Evolutionary conservation across 2,797 vertebrate species (phyloP).

Genomic region (Paguma larvata): DNA sequence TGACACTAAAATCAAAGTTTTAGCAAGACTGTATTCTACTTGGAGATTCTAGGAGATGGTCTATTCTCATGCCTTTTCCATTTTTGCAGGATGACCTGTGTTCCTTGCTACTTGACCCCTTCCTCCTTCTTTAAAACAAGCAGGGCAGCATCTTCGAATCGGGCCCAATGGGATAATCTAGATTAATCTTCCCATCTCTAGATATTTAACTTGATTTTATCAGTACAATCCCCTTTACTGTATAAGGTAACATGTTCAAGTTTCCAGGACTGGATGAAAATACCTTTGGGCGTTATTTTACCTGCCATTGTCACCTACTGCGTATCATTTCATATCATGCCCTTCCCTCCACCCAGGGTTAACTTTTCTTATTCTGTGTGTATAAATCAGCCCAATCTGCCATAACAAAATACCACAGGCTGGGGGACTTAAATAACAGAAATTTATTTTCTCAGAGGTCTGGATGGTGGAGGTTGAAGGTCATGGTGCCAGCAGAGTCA

Average conservation of each 20-base stretch:
- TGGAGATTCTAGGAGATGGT: neutral
- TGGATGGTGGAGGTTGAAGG: neutral
- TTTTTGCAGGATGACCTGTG: neutral
- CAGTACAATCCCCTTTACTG: neutral
- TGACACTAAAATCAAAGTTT: neutral
- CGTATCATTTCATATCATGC: neutral
- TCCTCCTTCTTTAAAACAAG: neutral
- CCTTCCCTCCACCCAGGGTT: fast-evolving
- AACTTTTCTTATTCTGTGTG: neutral
- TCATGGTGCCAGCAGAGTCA: neutral
- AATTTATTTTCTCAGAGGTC: neutral
- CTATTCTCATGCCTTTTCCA: neutral
- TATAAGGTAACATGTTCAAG: neutral
- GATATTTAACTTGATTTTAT: neutral
- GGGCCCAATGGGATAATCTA: neutral
- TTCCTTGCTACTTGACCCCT: neutral
- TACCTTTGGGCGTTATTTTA: neutral
- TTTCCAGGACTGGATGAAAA: neutral
- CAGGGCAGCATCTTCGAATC: neutral
- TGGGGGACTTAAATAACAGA: neutral
- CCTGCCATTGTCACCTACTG: neutral
- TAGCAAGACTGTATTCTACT: neutral
- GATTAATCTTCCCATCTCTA: neutral
- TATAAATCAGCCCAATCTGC: neutral
- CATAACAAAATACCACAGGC: neutral